A percentile compares a stretch with the other conserved stretches of the same genome.
phyloP scores from a whole-genome alignment of 2,797 vertebrate genomes.

The Poeciliopsis gracilis region DNA sequence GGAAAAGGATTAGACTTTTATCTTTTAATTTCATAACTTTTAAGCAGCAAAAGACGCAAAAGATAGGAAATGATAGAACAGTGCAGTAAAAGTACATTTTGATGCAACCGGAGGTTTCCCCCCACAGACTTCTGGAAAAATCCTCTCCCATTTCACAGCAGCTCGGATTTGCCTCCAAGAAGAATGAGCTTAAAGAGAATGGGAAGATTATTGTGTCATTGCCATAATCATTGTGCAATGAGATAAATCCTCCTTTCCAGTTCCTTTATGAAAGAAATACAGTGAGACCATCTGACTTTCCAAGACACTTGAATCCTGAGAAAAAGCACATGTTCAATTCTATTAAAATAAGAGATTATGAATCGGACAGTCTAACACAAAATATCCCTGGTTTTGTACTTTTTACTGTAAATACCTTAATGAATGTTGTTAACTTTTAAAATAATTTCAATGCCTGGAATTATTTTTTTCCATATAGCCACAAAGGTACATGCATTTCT shows the following conservation, averaged over 20 bases:
- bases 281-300: slow-evolving; percentile 48
- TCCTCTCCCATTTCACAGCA: slow-evolving; percentile 53
- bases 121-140: slow-evolving; percentile 49
- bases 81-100: slow-evolving; percentile 41
- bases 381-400: slow-evolving; percentile 39
- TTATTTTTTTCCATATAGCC: background rate
- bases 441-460: background rate
- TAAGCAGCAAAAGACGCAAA: slow-evolving; percentile 35
- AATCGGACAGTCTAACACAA: slow-evolving; percentile 20
- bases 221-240: slow-evolving; percentile 64
- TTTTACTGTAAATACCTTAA: slow-evolving; percentile 20
- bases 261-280: slow-evolving; percentile 61
- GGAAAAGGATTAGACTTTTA: slow-evolving; percentile 59
- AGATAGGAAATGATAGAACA: slow-evolving; percentile 37
- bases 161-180: slow-evolving; percentile 52
- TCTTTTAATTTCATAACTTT: slow-evolving; percentile 60
- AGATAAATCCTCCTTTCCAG: slow-evolving; percentile 61
- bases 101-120: slow-evolving; percentile 43
- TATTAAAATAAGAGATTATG: slow-evolving; percentile 29
- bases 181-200: slow-evolving; percentile 63
- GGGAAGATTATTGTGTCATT: slow-evolving; percentile 69
- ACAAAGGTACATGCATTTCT: background rate
- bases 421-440: background rate
- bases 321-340: slow-evolving; percentile 37
- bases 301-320: slow-evolving; percentile 44